These are phyloP conservation scores for Lepidurus arcticus DNA, from an alignment of 1,140 invertebrate species.

Conservation along the genomic window DNA sequence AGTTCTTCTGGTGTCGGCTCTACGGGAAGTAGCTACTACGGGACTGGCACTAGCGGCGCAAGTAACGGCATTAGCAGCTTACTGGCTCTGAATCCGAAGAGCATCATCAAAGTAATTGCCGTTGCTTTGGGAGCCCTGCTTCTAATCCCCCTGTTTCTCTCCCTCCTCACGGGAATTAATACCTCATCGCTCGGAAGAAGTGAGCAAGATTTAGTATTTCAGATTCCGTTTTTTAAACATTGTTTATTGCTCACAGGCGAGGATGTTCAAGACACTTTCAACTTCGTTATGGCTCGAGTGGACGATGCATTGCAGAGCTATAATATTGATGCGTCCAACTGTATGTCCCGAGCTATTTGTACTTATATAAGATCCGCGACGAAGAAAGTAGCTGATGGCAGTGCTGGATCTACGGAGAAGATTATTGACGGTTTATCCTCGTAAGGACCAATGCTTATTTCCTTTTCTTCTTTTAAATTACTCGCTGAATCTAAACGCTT, in stretches of 20 bases:
- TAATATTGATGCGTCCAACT: conserved; percentile 69
- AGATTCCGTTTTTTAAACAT: neutral
- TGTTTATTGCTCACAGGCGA: conserved; percentile 6
- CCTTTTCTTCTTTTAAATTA: neutral
- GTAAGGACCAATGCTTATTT: conserved; percentile 38
- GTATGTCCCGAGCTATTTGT: conserved; percentile 69
- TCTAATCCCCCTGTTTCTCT: conserved; percentile 22
- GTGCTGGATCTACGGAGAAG: conserved; percentile 46
- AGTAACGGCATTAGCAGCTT: conserved; percentile 23
- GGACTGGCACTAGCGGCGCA: neutral
- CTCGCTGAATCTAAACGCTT: too few relatives aligned
- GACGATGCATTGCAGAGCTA: conserved; percentile 64
- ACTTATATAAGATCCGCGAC: conserved; percentile 63
- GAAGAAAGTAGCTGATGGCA: conserved; percentile 38
- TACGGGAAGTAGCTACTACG: conserved; percentile 3
- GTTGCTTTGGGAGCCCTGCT: conserved; percentile 23
- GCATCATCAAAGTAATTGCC: conserved; percentile 23
- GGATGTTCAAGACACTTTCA: conserved; percentile 24
- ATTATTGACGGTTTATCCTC: conserved; percentile 55
- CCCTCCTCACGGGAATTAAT: conserved; percentile 2
- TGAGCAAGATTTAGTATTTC: neutral
- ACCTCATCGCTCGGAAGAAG: conserved; percentile 25
- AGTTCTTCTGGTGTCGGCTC: neutral
- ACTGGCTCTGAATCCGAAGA: conserved; percentile 22
- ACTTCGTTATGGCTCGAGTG: conserved; percentile 49